These are phyloP conservation scores for Stratiomys singularior DNA, from an alignment of 2,888 invertebrate species.

Conservation along the genomic window DNA sequence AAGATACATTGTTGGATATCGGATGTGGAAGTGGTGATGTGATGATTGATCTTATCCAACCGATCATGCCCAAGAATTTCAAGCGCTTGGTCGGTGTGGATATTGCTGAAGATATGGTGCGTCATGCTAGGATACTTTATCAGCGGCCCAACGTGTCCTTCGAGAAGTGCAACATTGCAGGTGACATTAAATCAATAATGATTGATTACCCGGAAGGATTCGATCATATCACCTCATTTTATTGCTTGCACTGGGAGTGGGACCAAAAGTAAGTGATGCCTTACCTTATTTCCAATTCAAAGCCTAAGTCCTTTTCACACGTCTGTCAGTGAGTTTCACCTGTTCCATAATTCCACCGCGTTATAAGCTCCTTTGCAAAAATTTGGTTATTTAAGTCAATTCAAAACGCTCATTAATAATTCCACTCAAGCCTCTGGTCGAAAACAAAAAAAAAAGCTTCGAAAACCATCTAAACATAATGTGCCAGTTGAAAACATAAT, in stretches of 20 bases:
- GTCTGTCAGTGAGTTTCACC: too few relatives aligned
- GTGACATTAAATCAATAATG: constrained; percentile 64
- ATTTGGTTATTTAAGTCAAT: too few relatives aligned
- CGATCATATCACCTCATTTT: constrained; percentile 80
- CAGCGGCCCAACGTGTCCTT: constrained; percentile 66
- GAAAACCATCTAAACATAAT: too few relatives aligned
- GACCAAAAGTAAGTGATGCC: constrained; percentile 73
- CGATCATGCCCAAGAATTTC: constrained; percentile 70
- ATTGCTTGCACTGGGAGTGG: constrained; percentile 82
- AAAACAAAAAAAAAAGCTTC: too few relatives aligned
- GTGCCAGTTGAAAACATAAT: too few relatives aligned
- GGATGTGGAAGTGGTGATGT: constrained; percentile 82
- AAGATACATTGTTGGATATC: constrained; percentile 72
- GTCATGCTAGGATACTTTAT: constrained; percentile 71
- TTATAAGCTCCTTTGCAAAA: too few relatives aligned
- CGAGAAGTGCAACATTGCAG: constrained; percentile 69
- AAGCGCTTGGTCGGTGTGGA: constrained; percentile 73
- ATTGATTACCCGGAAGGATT: constrained; percentile 68
- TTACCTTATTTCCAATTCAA: neutral
- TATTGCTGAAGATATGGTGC: constrained; percentile 77
- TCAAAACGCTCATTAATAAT: too few relatives aligned
- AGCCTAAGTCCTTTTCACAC: too few relatives aligned
- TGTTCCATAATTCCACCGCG: too few relatives aligned
- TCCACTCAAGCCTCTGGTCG: too few relatives aligned
- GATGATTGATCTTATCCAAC: constrained; percentile 72